A percentile compares a stretch with the other conserved stretches of the same genome.
phyloP scores from a whole-genome alignment of 2,113 vertebrate species.

The Rutilus rutilus region DNA sequence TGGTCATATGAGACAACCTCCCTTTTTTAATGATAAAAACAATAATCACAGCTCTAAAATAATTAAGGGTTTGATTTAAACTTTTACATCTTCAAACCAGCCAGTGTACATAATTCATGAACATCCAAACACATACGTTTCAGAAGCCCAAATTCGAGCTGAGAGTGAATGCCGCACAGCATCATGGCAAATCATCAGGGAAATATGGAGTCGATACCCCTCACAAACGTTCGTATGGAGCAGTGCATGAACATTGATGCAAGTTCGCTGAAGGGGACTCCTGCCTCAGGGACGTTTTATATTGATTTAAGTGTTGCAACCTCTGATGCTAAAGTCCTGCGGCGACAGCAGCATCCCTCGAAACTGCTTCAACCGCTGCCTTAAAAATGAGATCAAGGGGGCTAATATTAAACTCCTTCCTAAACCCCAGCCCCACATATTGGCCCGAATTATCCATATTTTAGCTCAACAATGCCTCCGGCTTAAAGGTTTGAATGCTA shows the following conservation, averaged over 20 bases:
- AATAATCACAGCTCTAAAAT: not conserved
- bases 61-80: not conserved
- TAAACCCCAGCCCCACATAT: slow-evolving; percentile 16
- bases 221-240: not conserved
- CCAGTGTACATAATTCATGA: slow-evolving; percentile 20
- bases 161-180: not conserved
- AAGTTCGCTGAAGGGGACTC: not conserved
- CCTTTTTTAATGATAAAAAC: not conserved
- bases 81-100: slow-evolving; percentile 19
- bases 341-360: not conserved
- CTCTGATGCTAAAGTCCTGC: slow-evolving; percentile 8
- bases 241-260: not conserved
- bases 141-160: slow-evolving; percentile 1
- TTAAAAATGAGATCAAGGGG: slow-evolving; percentile 26
- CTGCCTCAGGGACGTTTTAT: slow-evolving; percentile 18
- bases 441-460: slow-evolving; percentile 41
- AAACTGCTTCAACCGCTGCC: not conserved
- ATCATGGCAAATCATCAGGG: slow-evolving; percentile 7
- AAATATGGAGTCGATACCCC: slow-evolving; percentile 16
- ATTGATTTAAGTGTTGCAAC: not conserved
- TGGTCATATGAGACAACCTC: not conserved
- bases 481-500: slow-evolving; percentile 61
- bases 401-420: slow-evolving; percentile 31
- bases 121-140: not conserved
- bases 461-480: slow-evolving; percentile 51